A percentile compares a stretch with the other conserved stretches of the same genome.
Evolutionary conservation across 2,113 vertebrate genomes (phyloP).

Genomic region (Scomber colias): DNA sequence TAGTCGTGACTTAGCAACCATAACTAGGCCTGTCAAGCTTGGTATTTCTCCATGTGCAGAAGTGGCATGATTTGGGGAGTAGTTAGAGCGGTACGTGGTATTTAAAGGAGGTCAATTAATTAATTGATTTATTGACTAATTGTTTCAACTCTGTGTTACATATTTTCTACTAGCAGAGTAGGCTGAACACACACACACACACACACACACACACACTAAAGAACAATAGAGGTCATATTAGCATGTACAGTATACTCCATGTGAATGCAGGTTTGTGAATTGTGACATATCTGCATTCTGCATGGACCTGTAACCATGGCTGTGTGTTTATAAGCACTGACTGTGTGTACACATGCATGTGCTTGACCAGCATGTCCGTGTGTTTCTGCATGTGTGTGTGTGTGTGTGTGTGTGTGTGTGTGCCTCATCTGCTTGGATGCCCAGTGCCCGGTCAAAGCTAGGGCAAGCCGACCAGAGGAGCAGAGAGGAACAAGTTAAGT

Average conservation of each 20-base stretch:
- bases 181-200: not conserved
- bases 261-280: not conserved
- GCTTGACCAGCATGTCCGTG: not conserved
- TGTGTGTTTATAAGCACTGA: not conserved
- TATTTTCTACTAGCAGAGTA: not conserved
- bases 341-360: slow-evolving; percentile 6
- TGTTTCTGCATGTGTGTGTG: not conserved
- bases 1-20: too few species aligned
- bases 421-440: slow-evolving; percentile 49
- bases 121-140: too few species aligned
- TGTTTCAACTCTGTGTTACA: too few species aligned
- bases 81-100: too few species aligned
- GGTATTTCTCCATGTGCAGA: too few species aligned
- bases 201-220: slow-evolving; percentile 6
- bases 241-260: too few species aligned
- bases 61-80: too few species aligned
- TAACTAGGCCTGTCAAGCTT: too few species aligned
- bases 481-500: slow-evolving; percentile 63
- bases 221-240: not conserved
- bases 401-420: not conserved
- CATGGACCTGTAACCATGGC: not conserved
- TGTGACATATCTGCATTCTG: not conserved
- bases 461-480: slow-evolving; percentile 46
- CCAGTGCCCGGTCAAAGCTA: slow-evolving; percentile 37
- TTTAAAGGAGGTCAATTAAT: too few species aligned